Evolutionary conservation across 2,797 vertebrate species (phyloP).

Genomic region (Melopsittacus undulatus): DNA sequence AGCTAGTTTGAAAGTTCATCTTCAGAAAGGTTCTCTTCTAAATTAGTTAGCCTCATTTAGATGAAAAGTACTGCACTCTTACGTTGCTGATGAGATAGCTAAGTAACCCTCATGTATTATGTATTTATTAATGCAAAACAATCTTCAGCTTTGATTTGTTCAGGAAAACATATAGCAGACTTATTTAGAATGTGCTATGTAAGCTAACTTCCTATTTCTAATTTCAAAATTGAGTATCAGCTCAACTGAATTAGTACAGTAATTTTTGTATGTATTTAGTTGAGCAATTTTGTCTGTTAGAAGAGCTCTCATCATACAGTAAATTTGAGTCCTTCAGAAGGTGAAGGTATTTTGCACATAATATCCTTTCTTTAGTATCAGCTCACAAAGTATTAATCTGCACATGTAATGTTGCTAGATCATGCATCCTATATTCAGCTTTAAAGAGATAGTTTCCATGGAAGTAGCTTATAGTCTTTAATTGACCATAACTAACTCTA

Average conservation of each 20-base stretch:
- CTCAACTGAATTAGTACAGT: neutral
- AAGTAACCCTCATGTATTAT: neutral
- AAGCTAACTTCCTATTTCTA: neutral
- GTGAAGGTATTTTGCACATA: neutral
- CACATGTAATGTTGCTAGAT: neutral
- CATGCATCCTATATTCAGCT: neutral
- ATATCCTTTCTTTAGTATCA: neutral
- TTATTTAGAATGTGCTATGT: neutral
- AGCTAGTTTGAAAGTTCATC: neutral
- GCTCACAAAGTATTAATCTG: neutral
- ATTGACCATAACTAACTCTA: neutral
- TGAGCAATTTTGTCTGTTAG: neutral
- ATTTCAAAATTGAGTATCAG: neutral
- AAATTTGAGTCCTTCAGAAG: neutral
- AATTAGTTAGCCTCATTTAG: neutral
- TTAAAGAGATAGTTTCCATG: neutral
- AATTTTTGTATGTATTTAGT: neutral
- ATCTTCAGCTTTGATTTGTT: neutral
- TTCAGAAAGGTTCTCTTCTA: neutral
- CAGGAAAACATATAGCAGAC: neutral
- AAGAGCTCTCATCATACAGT: neutral
- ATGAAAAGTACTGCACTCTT: neutral
- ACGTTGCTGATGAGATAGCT: neutral
- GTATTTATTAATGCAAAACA: neutral
- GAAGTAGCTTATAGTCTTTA: neutral